These are phyloP conservation scores for Caenorhabditis sp. DNA, from an alignment of 2,888 invertebrate species.

Conservation along the genomic window DNA sequence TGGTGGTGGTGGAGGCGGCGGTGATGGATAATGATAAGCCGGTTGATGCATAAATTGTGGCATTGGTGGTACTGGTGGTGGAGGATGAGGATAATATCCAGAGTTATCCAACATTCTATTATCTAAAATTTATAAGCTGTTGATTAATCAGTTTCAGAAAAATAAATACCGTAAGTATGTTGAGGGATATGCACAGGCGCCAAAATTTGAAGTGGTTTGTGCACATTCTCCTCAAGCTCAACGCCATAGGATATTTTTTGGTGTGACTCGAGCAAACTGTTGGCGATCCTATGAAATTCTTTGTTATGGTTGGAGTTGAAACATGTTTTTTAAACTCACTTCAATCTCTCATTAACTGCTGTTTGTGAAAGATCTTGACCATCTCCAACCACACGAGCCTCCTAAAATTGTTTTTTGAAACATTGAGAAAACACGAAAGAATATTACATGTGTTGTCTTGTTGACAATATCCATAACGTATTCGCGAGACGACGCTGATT, in stretches of 20 bases:
- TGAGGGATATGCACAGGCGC: not conserved
- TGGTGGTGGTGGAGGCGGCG: conserved; percentile 4
- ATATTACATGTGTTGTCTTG: conserved; percentile 20
- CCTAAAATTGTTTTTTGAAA: not conserved
- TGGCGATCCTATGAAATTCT: not conserved
- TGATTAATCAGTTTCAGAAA: too few relatives aligned
- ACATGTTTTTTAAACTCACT: conserved; percentile 10
- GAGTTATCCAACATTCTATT: too few relatives aligned
- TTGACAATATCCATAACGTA: conserved; percentile 33
- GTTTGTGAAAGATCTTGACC: conserved; percentile 10
- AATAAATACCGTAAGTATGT: not conserved
- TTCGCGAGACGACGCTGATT: conserved; percentile 37
- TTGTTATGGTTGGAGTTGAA: not conserved
- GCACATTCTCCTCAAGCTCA: not conserved
- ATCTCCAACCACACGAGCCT: not conserved
- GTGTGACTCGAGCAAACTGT: not conserved
- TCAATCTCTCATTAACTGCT: conserved; percentile 18
- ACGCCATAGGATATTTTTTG: not conserved
- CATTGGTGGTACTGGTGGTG: not conserved
- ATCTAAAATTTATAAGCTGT: not conserved
- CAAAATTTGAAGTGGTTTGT: not conserved
- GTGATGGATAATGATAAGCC: not conserved
- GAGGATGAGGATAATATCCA: too few relatives aligned
- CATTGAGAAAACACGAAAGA: not conserved
- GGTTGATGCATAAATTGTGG: conserved; percentile 7